phyloP scores from a whole-genome alignment of 2,797 vertebrate genomes.

The Paramormyrops hopkinsi region DNA sequence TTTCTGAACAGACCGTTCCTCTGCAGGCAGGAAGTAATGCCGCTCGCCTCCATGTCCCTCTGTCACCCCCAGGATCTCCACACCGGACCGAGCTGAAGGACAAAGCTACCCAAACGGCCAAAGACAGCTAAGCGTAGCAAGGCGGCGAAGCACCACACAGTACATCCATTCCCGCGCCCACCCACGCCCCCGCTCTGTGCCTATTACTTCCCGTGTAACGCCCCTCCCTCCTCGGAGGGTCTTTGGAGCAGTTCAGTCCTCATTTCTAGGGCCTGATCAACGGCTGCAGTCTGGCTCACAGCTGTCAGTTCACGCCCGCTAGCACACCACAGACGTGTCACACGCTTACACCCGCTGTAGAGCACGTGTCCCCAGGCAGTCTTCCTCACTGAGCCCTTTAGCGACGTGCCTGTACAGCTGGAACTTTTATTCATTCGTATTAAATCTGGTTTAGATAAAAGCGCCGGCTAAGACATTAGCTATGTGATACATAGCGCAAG shows the following conservation, averaged over 20 bases:
- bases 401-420: background rate
- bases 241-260: background rate
- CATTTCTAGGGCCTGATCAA: background rate
- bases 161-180: background rate
- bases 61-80: background rate
- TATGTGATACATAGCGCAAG: background rate
- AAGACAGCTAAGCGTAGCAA: background rate
- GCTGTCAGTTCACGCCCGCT: background rate
- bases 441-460: background rate
- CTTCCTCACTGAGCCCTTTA: background rate
- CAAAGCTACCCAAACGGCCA: background rate
- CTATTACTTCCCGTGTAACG: background rate
- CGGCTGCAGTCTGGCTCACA: background rate
- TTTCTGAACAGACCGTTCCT: background rate
- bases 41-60: background rate
- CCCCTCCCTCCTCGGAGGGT: background rate
- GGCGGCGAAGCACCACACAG: background rate
- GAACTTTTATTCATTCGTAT: background rate
- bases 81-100: background rate
- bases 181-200: background rate
- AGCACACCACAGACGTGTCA: background rate
- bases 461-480: background rate
- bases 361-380: background rate
- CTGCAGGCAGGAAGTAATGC: background rate
- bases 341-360: background rate